Percentiles rank a stretch among this genome's conserved stretches.
Conservation (phyloP, 2,888 invertebrate species). For the Agrotis segetum region DNA sequence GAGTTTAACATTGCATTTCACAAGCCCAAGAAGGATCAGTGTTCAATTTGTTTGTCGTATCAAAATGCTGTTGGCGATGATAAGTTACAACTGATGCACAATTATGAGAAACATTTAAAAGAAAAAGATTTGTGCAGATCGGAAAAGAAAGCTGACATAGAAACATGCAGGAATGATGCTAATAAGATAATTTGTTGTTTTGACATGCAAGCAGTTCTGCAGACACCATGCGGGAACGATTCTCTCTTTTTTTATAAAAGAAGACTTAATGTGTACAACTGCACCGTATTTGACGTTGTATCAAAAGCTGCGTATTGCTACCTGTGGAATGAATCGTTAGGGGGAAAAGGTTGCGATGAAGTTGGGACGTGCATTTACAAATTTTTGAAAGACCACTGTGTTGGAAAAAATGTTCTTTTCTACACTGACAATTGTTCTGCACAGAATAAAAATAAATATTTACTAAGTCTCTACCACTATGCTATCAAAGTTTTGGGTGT, state of each 20-base stretch:
- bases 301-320: conserved; percentile 50
- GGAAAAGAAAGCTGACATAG: conserved; percentile 42
- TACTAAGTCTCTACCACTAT: conserved; percentile 12
- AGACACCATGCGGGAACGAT: conserved; percentile 51
- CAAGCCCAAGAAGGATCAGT: too few relatives aligned
- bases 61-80: conserved; percentile 27
- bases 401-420: conserved; percentile 13
- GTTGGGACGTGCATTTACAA: conserved; percentile 49
- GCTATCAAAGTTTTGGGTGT: conserved; percentile 48
- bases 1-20: too few relatives aligned
- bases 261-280: conserved; percentile 47
- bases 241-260: conserved; percentile 36
- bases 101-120: conserved; percentile 39
- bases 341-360: conserved; percentile 54
- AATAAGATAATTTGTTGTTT: conserved; percentile 51
- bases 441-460: conserved; percentile 14
- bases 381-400: conserved; percentile 25
- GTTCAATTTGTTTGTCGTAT: conserved; percentile 1
- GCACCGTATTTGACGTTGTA: conserved; percentile 46
- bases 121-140: conserved; percentile 45
- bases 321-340: conserved; percentile 52
- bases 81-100: conserved; percentile 35
- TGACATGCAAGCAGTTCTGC: conserved; percentile 50
- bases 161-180: conserved; percentile 41
- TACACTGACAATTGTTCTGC: conserved; percentile 9